Conservation (phyloP, 1,140 invertebrate genomes). For the Hypsibius dujardini region DNA sequence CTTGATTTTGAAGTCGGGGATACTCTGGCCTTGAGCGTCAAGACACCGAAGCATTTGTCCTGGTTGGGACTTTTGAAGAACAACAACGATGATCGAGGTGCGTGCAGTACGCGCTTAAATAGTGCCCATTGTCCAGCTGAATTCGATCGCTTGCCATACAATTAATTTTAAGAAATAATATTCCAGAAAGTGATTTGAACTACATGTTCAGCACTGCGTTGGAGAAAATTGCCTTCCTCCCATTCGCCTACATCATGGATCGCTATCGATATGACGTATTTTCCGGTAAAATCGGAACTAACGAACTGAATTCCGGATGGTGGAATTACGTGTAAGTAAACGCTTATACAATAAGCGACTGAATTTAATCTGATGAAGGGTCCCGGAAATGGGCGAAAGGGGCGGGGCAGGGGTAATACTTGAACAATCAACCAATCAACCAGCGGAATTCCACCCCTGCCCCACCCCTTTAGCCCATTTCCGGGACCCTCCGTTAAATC, state of each 20-base stretch:
- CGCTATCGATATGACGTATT: conserved; percentile 67
- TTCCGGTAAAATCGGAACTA: conserved; percentile 51
- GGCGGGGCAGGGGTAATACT: too few species aligned
- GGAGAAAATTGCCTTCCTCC: conserved; percentile 65
- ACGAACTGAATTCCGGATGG: conserved; percentile 60
- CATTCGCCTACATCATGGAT: conserved; percentile 56
- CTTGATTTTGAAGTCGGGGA: background rate
- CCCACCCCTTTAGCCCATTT: too few species aligned
- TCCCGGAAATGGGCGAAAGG: too few species aligned
- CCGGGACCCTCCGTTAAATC: too few species aligned
- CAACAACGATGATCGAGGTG: conserved; percentile 11
- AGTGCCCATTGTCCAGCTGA: background rate
- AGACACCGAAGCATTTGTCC: conserved; percentile 17
- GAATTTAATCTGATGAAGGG: too few species aligned
- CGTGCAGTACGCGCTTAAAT: background rate
- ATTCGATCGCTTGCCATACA: conserved; percentile 12
- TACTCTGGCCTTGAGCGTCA: conserved; percentile 11
- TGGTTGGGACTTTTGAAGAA: conserved; percentile 16
- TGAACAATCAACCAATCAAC: too few species aligned
- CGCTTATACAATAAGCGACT: too few species aligned
- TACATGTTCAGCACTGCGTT: conserved; percentile 58
- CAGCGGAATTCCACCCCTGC: too few species aligned
- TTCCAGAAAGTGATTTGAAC: conserved; percentile 54
- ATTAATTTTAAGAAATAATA: too few species aligned
- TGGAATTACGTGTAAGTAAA: conserved; percentile 58